phyloP scores from a whole-genome alignment of 2,113 vertebrate species.

The Dermatemys mawii region DNA sequence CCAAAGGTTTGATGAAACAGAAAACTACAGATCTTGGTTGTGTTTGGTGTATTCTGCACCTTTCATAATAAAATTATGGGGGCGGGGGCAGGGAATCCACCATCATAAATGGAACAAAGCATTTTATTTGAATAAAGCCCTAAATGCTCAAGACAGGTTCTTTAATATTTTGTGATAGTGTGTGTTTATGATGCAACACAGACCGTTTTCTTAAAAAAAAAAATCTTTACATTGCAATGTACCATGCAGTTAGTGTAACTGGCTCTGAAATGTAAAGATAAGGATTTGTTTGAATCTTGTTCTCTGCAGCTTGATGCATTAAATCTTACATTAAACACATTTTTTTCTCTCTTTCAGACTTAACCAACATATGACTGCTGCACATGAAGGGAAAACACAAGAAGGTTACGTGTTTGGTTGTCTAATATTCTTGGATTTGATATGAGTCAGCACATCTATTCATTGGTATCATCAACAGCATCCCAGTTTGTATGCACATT shows the following conservation, averaged over 20 bases:
- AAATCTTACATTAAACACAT: slow-evolving; percentile 4
- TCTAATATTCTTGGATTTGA: slow-evolving; percentile 85
- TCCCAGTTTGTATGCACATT: slow-evolving; percentile 83
- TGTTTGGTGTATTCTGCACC: neutral
- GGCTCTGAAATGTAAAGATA: neutral
- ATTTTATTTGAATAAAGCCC: neutral
- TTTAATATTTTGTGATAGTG: neutral
- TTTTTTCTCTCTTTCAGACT: slow-evolving; percentile 82
- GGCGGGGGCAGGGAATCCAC: neutral
- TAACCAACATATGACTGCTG: slow-evolving; percentile 85
- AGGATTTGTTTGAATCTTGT: neutral
- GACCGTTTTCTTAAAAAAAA: neutral
- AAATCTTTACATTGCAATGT: neutral
- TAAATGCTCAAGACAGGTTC: neutral
- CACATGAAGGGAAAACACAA: slow-evolving; percentile 78
- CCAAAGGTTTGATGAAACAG: neutral
- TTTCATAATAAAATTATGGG: neutral
- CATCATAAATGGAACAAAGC: neutral
- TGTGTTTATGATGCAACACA: neutral
- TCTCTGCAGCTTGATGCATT: neutral
- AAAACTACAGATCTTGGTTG: neutral
- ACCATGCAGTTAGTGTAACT: neutral
- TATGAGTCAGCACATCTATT: slow-evolving; percentile 80
- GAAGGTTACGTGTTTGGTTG: slow-evolving; percentile 81
- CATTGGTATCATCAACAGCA: slow-evolving; percentile 79